Evolutionary conservation across 35 echinoderm and acorn worm species (phyloP), one percentile per base, ranked within the genome.

Genomic region (Heliocidaris tuberculata): DNA sequence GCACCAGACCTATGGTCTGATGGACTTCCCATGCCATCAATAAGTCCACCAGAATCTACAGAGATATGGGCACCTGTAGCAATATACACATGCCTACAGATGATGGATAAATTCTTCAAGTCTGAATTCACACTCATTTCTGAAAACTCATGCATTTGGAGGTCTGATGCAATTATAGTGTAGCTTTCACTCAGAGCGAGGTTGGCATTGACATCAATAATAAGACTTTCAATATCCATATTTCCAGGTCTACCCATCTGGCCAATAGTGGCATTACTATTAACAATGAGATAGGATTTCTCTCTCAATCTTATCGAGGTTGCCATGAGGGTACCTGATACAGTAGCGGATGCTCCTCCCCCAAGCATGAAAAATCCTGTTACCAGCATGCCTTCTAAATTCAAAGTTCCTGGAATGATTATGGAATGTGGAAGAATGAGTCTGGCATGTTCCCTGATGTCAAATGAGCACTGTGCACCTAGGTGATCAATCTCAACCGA

Each of bases 381-480:
- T 70, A 90, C 70, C 27, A 97, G 24, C n/a, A 70, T 94, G 13
- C 96, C 96, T 88, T 42, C 31, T 2, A 97, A 86, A 35, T 94
- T 59, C 30, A 97, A 54, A 16, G 90, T 32, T 17, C 90, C 32
- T 50, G 13, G 42, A 17, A 92, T 42, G 9, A 47, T 10, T 16
- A 50, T 92, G 4, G 32, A 47, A 49, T 47, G 4, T n/a, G 31
- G 90, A 42, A 92, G 31, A 13, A 50, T 47, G 32, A 92, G 90
- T 48, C 32, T 49, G 90, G 94, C 50, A 32, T 86, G 90, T 50
- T 94, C 90, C 12, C 94, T 50, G 13, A 98, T 93, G 31, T 94
- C 92, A 91, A 98, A 96, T 13, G 30, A 85, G 60, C 95, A 97
- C 42, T 94, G 95, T 27, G 96, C 95, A 5, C 97, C 97, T 32